A percentile compares a stretch with the other conserved stretches of the same genome.
phyloP scores from a whole-genome alignment of 2,113 vertebrate species.

The Oxygymnocypris stewartii region DNA sequence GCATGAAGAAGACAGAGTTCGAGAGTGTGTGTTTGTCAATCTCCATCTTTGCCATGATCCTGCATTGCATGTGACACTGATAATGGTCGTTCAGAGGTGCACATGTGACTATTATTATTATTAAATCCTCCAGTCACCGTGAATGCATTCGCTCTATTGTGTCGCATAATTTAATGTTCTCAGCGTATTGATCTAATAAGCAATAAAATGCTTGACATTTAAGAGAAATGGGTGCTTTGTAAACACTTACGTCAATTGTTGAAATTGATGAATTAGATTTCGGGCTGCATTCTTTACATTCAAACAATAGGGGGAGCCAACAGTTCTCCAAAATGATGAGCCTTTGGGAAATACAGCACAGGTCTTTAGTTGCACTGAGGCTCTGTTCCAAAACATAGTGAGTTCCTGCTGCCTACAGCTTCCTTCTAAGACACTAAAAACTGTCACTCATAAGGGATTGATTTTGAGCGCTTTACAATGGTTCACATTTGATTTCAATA shows the following conservation, averaged over 20 bases:
- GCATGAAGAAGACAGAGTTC: slow-evolving; percentile 32
- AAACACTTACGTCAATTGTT: neutral
- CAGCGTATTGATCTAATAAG: neutral
- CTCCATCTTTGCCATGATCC: slow-evolving; percentile 40
- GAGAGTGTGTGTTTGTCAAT: slow-evolving; percentile 13
- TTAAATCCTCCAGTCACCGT: neutral
- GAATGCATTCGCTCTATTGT: neutral
- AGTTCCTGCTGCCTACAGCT: neutral
- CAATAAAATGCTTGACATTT: neutral
- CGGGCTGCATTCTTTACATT: neutral
- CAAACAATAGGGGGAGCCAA: neutral
- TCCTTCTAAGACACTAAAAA: neutral
- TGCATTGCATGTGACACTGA: slow-evolving; percentile 54
- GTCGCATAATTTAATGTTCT: neutral
- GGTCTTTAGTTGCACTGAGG: neutral
- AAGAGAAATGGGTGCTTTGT: neutral
- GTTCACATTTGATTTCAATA: neutral
- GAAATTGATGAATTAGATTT: neutral
- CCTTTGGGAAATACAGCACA: neutral
- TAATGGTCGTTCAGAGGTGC: slow-evolving; percentile 23
- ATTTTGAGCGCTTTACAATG: neutral
- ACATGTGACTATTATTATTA: neutral
- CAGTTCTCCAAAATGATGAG: neutral
- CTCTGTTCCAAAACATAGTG: neutral
- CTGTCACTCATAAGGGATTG: neutral